These are phyloP conservation scores for Hormiphora californensis DNA, from an alignment of 37 sponge, comb jelly and placozoan species.

Conservation along the genomic window DNA sequence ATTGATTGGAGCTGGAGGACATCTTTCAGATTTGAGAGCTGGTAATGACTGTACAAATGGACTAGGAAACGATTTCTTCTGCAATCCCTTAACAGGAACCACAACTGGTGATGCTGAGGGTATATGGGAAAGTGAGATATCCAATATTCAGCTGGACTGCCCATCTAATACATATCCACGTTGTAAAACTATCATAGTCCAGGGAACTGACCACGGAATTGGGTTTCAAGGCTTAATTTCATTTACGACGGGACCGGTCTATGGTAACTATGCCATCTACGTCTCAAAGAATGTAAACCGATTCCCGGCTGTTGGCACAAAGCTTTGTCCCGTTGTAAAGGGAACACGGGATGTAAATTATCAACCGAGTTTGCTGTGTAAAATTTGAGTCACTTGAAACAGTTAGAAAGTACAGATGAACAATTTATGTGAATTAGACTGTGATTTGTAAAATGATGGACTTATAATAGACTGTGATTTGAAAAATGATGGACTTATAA, in stretches of 20 bases:
- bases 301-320: background rate
- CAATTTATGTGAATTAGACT: no score
- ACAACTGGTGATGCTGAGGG: background rate
- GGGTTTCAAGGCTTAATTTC: no score
- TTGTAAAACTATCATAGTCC: background rate
- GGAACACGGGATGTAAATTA: no score
- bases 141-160: background rate
- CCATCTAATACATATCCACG: background rate
- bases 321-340: no score
- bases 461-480: no score
- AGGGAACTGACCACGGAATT: background rate
- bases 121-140: background rate
- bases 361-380: no score
- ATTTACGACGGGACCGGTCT: background rate
- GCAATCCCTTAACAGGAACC: background rate
- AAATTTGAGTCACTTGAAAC: no score
- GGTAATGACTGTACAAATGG: background rate
- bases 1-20: background rate
- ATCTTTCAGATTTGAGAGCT: background rate
- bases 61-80: background rate
- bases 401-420: no score
- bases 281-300: background rate
- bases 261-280: slow-evolving; percentile 12
- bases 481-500: no score
- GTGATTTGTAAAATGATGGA: no score